Base-by-base conservation (phyloP, 2,113 vertebrate species). In the Scolopax mira region DNA sequence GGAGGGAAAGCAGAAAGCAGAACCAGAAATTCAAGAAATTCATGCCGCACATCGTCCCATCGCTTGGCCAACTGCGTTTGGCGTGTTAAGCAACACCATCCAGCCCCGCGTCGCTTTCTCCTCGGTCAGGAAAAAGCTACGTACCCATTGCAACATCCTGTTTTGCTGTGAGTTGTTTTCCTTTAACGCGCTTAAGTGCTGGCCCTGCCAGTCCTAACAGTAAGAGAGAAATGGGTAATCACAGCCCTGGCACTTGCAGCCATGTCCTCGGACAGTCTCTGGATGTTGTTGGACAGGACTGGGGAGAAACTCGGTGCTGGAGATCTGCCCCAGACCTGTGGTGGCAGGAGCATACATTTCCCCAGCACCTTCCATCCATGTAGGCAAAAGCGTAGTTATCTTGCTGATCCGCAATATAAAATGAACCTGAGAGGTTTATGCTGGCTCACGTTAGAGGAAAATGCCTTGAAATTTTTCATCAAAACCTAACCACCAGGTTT, bases 401-500 rank as follows among this genome's bases (percentile, higher is more conserved):
- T 75, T 28, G 5, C 37, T 58, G 42, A 71, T 87, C 31, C 54
- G 73, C 51, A 27, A 2, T 8, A 7, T 6, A 13, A 57, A 31
- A 39, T 24, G 86, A 74, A 44, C 35, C 33, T 2, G 2, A 41
- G 81, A 23, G n/a, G 10, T 21, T 60, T 78, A 18, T 18, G 24
- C 46, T 57, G 27, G 30, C 52, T 60, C 28, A 3, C 18, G 8
- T 44, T 35, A 58, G 85, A 54, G 75, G 79, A 67, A 79, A 85
- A 86, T 1, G 3, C 79, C 61, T 85, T 82, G 81, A 94, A 67
- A 65, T 67, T 91, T 83, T 88, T 86, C 79, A 72, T 90, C 85
- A 42, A 73, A 78, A 62, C 41, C 37, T 83, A 22, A 80, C 83
- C 33, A 2, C 30, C 28, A 39, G 44, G 70, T 91, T 95, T 78